Conservation (phyloP, 2,888 invertebrate species). For the Drosophila parthenogenetica region DNA sequence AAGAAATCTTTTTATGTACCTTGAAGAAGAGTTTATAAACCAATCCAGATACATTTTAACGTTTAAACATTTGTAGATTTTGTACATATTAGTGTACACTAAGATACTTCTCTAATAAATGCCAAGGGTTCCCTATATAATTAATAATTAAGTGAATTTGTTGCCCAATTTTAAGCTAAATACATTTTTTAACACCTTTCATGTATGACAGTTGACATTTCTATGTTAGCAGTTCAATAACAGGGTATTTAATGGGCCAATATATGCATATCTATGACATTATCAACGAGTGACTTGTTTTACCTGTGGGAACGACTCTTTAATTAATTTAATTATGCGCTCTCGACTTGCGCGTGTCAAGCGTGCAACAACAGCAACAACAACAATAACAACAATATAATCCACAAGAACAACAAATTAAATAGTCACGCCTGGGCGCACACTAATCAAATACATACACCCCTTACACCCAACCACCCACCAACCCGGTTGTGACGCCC, state of each 20-base stretch:
- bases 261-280: constrained; percentile 3
- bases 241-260: constrained; percentile 35
- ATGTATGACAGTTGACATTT: too few relatives aligned
- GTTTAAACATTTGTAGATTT: too few relatives aligned
- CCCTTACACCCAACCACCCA: neutral
- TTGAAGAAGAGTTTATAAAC: too few relatives aligned
- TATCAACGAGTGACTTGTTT: constrained; percentile 32
- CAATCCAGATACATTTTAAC: too few relatives aligned
- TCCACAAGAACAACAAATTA: constrained; percentile 58
- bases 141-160: too few relatives aligned
- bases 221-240: neutral
- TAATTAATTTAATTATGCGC: constrained; percentile 81
- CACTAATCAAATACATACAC: constrained; percentile 69
- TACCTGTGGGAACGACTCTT: constrained; percentile 77
- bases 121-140: too few relatives aligned
- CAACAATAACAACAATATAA: constrained; percentile 18
- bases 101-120: too few relatives aligned
- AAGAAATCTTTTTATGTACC: too few relatives aligned
- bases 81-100: too few relatives aligned
- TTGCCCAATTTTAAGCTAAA: too few relatives aligned
- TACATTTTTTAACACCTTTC: too few relatives aligned
- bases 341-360: constrained; percentile 77
- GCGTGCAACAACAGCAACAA: constrained; percentile 45
- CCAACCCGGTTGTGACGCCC: constrained; percentile 30
- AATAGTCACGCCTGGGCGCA: constrained; percentile 73